Percentiles rank a stretch among this genome's conserved stretches.
phyloP scores from a whole-genome alignment of 2,797 vertebrate genomes.

The Lagorchestes hirsutus region DNA sequence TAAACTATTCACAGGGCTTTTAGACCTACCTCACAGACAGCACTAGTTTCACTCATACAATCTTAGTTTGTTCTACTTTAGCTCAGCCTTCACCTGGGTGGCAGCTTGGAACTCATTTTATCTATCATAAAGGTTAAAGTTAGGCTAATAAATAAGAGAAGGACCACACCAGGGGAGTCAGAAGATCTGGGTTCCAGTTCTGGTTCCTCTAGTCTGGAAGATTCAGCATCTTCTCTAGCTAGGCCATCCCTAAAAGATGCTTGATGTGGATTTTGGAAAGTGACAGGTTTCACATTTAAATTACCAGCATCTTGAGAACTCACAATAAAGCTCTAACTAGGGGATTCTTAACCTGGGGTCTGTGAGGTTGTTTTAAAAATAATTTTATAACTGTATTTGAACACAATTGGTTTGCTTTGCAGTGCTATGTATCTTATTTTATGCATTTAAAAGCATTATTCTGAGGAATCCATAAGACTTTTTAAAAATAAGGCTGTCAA shows the following conservation, averaged over 20 bases:
- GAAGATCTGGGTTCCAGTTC: background rate
- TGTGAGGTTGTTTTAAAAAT: background rate
- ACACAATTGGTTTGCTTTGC: background rate
- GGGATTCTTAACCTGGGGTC: background rate
- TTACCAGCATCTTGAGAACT: background rate
- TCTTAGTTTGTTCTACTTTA: background rate
- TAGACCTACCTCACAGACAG: background rate
- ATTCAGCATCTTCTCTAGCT: background rate
- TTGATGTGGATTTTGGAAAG: background rate
- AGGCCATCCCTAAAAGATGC: background rate
- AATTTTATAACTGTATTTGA: background rate
- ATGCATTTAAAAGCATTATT: background rate
- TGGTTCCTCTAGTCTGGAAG: background rate
- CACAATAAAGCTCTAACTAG: background rate
- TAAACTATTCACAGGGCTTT: background rate
- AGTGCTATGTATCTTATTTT: background rate
- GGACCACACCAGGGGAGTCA: background rate
- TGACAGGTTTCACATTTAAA: background rate
- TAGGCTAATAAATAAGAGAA: background rate
- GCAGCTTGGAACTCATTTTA: background rate
- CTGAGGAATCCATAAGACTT: background rate
- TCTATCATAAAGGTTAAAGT: background rate
- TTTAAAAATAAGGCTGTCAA: background rate
- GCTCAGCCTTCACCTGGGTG: background rate
- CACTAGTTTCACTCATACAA: background rate